Evolutionary conservation across 1,140 invertebrate species (phyloP), one percentile per base, ranked within the genome.

Genomic region (Danaus plexippus): DNA sequence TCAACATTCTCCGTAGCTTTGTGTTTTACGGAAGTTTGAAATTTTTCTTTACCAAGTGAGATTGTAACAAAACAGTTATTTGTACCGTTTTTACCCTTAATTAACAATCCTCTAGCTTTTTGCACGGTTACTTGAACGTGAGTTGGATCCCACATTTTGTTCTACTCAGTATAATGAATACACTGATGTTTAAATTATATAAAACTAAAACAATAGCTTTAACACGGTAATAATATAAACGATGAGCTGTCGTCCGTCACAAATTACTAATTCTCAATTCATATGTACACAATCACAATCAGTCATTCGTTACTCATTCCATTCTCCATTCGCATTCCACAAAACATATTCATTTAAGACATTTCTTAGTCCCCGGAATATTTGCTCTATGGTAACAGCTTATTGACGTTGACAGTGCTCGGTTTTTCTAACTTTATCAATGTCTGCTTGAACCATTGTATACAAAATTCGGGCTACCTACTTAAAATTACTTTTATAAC

Each of bases 61-160:
- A 98, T 98, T 52, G 95, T 97, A 71, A 97, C 96, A 90, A 97
- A 98, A 74, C 94, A 96, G 89, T 98, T 96, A 90, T 97, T 97
- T 68, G 94, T 96, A 71, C 94, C 94, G 88, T 96, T 92, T 89
- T 95, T 96, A 67, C 95, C 95, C 90, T 96, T 96, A 41, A 91
- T 91, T 32, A 95, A 70, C 47, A 95, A 82, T 64, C 90, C 91
- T 69, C 89, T 90, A 46, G 92, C 93, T 79, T 89, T 90, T 82
- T 94, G 92, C 72, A 95, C 93, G 83, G 93, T 93, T 61, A 95
- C 93, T 89, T 94, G 92, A 50, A 95, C 93, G 87, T 95, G 94
- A 59, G 94, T 95, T 64, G 93, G 93, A 81, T 93, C 94, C 93
- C 93, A 94, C 93, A 94, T 95, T 52, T 69, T 72, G 52, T 15